Evolutionary conservation across 2,888 invertebrate genomes (phyloP), one percentile per base, ranked within the genome.

Genomic region (Steromphala cineraria): DNA sequence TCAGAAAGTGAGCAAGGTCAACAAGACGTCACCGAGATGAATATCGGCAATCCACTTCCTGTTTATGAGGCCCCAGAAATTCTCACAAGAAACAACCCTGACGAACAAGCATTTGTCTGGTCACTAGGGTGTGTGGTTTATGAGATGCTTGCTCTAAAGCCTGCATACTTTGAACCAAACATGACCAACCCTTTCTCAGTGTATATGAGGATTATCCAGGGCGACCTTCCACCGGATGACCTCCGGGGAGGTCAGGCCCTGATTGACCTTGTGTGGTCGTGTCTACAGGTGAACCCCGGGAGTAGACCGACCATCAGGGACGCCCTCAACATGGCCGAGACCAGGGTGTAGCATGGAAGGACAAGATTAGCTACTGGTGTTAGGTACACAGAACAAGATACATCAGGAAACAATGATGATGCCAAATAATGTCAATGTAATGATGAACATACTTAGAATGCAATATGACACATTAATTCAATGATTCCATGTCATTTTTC

Each of bases 51-150:
- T 21, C 84, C 85, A 4, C 80, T 86, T 1, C 84, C 84, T 0
- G 82, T 88, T 0, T 89, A 89, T 76, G 88, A 87, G 24, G 86
- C 88, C 3, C 89, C 89, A 0, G 89, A 89, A 75, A 85, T 87
- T 24, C 28, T 88, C n/a, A 82, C 78, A 0, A 80, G 80, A 8
- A 81, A 84, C 46, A 79, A 84, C 67, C 85, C 85, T 21, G 83
- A 81, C 24, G 76, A 81, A 53, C 85, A 80, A 79, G 85, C 88
- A 24, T 83, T 84, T 53, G 80, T 84, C 36, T 90, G 90, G 90
- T 81, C 87, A 2, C 75, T 89, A 36, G 89, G 90, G 3, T 89
- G 89, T 77, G 83, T 90, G 1, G 52, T 87, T 31, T 87, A 88
- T 81, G 90, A 90, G 81, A 82, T 87, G 78, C 75, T 89, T 53